phyloP scores from a whole-genome alignment of 2,797 vertebrate genomes.

The Holocentrus rufus region DNA sequence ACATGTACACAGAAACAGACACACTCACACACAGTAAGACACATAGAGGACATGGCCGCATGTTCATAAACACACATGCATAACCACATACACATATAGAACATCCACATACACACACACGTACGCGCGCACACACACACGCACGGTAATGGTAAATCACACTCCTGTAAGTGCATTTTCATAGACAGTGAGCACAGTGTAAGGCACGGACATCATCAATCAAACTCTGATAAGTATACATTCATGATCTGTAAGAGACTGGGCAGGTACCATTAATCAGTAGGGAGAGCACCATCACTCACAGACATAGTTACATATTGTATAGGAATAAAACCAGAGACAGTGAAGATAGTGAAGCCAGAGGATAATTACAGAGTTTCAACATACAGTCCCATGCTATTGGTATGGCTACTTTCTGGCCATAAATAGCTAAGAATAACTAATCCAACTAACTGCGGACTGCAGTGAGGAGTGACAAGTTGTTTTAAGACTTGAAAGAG shows the following conservation, averaged over 20 bases:
- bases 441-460: no score
- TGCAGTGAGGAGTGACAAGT: no score
- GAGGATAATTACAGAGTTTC: no score
- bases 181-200: slow-evolving; percentile 8
- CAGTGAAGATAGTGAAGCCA: no score
- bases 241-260: not conserved
- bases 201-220: slow-evolving; percentile 14
- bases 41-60: not conserved
- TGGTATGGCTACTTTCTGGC: no score
- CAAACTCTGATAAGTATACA: not conserved
- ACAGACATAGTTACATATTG: no score
- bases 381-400: no score
- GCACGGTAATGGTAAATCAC: not conserved
- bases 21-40: not conserved
- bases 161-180: slow-evolving; percentile 5
- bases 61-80: not conserved
- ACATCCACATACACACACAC: not conserved
- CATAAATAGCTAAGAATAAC: no score
- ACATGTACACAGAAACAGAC: slow-evolving; percentile 13
- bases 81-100: not conserved
- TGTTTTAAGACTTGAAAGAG: no score
- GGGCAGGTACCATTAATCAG: not conserved
- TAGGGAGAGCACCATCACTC: not conserved
- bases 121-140: not conserved
- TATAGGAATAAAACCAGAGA: no score